Conservation (phyloP, 2,113 vertebrate species). For the Rhinopomastus cyanomelas region DNA sequence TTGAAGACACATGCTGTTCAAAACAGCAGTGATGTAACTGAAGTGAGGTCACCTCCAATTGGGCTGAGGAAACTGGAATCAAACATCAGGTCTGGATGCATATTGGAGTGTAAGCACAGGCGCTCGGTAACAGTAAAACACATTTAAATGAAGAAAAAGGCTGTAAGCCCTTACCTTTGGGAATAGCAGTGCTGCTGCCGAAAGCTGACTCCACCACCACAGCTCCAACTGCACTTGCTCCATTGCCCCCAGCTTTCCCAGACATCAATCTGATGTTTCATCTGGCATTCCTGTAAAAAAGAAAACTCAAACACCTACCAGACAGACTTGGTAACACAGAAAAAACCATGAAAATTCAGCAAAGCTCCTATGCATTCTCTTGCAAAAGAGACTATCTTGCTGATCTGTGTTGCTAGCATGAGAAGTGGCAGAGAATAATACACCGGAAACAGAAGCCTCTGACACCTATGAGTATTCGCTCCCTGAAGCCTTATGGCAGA, state of each 20-base stretch:
- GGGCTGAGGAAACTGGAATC: not conserved
- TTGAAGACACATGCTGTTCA: not conserved
- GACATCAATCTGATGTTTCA: constrained; percentile 71
- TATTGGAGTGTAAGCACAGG: not conserved
- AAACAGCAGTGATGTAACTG: not conserved
- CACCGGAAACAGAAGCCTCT: not conserved
- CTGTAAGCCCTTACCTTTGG: constrained; percentile 76
- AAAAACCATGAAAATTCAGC: not conserved
- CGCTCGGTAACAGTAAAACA: not conserved
- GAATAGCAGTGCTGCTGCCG: constrained; percentile 84
- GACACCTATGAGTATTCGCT: not conserved
- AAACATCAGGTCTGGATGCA: not conserved
- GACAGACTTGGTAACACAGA: not conserved
- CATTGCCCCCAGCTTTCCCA: constrained; percentile 90
- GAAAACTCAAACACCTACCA: not conserved
- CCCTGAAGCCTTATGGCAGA: not conserved
- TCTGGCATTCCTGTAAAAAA: constrained; percentile 34
- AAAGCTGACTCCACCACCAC: constrained; percentile 85
- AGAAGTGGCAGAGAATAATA: not conserved
- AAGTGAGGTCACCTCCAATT: not conserved
- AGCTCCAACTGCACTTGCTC: constrained; percentile 89
- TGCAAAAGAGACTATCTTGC: not conserved
- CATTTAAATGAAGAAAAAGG: not conserved
- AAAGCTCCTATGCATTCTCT: not conserved
- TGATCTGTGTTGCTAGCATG: not conserved